Percentiles rank a stretch among this genome's conserved stretches.
These are phyloP conservation scores for Penaeus japonicus DNA, from an alignment of 1,140 invertebrate species.

Conservation along the genomic window DNA sequence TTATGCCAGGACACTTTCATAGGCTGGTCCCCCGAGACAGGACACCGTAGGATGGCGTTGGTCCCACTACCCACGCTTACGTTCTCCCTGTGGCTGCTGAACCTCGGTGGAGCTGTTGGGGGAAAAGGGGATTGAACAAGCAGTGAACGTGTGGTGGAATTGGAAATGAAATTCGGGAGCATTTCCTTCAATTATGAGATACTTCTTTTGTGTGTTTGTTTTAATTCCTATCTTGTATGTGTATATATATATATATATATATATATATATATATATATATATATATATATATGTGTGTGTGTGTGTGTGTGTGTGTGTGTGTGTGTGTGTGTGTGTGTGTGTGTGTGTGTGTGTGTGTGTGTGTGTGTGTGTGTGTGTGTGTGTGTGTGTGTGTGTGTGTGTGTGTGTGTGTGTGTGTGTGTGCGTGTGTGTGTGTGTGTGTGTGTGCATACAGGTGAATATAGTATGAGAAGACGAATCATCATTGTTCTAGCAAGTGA, in stretches of 20 bases:
- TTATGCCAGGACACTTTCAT: constrained; percentile 80
- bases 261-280: not conserved
- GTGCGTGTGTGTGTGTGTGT: not conserved
- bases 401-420: not conserved
- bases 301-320: not conserved
- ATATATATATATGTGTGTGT: not conserved
- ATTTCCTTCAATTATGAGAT: too few relatives aligned
- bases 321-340: not conserved
- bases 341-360: not conserved
- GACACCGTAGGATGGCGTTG: constrained; percentile 33
- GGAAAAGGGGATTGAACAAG: not conserved
- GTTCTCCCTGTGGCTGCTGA: constrained; percentile 7
- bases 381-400: not conserved
- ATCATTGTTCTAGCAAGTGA: not conserved
- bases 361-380: not conserved
- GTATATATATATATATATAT: not conserved
- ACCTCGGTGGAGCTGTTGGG: constrained; percentile 21
- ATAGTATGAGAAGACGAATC: not conserved
- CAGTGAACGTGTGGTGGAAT: not conserved
- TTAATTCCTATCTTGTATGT: not conserved
- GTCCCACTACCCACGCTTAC: constrained; percentile 36
- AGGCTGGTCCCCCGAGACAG: constrained; percentile 78
- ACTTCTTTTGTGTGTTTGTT: too few relatives aligned
- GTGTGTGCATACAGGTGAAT: not conserved
- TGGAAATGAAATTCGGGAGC: too few relatives aligned